Evolutionary conservation across 2,113 vertebrate genomes (phyloP).

Genomic region (Zapornia atra): DNA sequence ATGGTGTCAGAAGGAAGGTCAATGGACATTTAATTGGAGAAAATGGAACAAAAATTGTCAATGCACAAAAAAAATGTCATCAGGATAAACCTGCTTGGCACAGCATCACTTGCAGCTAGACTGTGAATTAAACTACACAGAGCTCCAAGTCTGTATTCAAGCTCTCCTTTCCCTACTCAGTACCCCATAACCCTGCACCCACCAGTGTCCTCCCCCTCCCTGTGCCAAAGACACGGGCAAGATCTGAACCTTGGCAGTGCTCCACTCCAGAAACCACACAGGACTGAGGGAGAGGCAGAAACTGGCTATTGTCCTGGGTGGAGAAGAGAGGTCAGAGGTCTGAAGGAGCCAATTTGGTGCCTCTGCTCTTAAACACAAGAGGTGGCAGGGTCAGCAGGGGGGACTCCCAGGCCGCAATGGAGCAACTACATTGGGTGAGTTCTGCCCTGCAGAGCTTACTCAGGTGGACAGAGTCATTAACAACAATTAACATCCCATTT

Average conservation of each 20-base stretch:
- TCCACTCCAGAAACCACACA: background rate
- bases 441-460: slow-evolving; percentile 17
- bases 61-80: background rate
- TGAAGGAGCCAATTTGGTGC: background rate
- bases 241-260: background rate
- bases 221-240: background rate
- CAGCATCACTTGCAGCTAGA: background rate
- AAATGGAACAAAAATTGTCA: background rate
- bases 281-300: background rate
- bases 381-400: background rate
- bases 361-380: background rate
- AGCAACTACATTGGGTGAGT: background rate
- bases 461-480: slow-evolving; percentile 36
- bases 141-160: background rate
- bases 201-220: background rate
- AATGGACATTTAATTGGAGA: background rate
- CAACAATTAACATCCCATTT: slow-evolving; percentile 61
- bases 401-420: background rate
- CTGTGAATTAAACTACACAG: background rate
- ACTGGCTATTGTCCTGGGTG: background rate
- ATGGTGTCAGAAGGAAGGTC: background rate
- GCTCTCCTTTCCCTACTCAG: background rate
- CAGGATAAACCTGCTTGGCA: background rate
- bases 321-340: background rate
- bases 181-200: background rate